A percentile compares a stretch with the other conserved stretches of the same genome.
phyloP scores from a whole-genome alignment of 1,140 invertebrate species.

The Pseudoatta argentina region DNA sequence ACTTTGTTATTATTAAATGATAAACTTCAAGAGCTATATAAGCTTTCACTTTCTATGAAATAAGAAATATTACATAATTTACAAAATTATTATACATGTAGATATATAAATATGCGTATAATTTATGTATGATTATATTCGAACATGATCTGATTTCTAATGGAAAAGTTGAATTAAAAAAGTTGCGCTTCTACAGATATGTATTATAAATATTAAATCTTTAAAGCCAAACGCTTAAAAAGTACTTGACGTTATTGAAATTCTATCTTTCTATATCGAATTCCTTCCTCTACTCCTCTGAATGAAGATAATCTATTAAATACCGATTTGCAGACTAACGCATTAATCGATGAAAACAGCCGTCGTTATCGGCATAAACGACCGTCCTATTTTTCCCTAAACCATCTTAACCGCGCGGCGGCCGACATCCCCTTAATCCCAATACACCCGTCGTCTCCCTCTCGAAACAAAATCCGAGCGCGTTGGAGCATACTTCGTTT shows the following conservation, averaged over 20 bases:
- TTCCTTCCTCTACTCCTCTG: neutral
- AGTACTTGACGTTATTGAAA: conserved; percentile 25
- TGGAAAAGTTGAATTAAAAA: neutral
- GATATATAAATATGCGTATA: neutral
- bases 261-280: neutral
- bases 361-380: neutral
- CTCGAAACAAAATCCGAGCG: conserved; percentile 55
- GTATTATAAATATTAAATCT: conserved; percentile 7
- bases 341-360: conserved; percentile 48
- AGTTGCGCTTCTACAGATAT: neutral
- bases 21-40: too few species aligned
- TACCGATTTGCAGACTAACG: conserved; percentile 34
- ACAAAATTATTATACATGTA: neutral
- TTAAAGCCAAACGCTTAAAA: neutral
- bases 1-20: too few species aligned
- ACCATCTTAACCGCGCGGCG: conserved; percentile 17
- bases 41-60: too few species aligned
- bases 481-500: conserved; percentile 66
- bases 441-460: conserved; percentile 56
- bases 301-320: neutral
- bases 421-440: conserved; percentile 62
- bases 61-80: too few species aligned
- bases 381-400: conserved; percentile 44
- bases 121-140: neutral
- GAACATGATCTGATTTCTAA: neutral